A percentile compares a stretch with the other conserved stretches of the same genome.
Conservation (phyloP, 23 tunicate genomes). For the Botrylloides violaceus region DNA sequence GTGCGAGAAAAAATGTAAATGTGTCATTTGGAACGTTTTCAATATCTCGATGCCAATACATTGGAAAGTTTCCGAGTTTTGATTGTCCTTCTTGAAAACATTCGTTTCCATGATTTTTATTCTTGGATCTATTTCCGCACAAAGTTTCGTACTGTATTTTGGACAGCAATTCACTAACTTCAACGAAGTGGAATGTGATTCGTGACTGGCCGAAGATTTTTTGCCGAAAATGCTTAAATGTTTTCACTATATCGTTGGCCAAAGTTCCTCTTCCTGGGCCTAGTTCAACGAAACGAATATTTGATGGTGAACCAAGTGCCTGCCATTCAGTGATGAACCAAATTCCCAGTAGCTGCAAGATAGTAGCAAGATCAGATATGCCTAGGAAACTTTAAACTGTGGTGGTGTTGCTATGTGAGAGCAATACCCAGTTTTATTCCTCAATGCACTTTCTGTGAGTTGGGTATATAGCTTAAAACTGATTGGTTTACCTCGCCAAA, state of each 20-base stretch:
- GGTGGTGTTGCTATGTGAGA: background rate
- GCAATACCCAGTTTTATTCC: no score
- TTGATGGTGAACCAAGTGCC: conserved; percentile 29
- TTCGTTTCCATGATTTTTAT: background rate
- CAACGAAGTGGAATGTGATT: conserved; percentile 50
- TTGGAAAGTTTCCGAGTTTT: conserved; percentile 5
- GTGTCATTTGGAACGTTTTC: conserved; percentile 39
- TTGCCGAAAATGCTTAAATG: conserved; percentile 37
- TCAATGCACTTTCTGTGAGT: no score
- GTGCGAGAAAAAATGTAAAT: conserved; percentile 58
- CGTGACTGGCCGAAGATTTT: conserved; percentile 20
- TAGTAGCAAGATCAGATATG: no score
- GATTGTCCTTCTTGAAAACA: background rate
- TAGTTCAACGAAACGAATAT: conserved; percentile 58
- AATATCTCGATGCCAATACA: conserved; percentile 17
- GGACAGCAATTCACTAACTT: conserved; percentile 58
- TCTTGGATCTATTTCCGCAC: background rate
- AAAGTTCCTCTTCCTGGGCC: conserved; percentile 94
- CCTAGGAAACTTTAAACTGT: background rate
- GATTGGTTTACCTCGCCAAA: conserved; percentile 93
- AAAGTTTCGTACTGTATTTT: conserved; percentile 47
- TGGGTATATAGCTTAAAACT: no score
- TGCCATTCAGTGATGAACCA: conserved; percentile 84
- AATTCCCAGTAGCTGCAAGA: conserved; percentile 53
- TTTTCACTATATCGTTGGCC: conserved; percentile 53